Base-by-base conservation (phyloP, 2,113 vertebrate species). In the Semnornis frantzii region DNA sequence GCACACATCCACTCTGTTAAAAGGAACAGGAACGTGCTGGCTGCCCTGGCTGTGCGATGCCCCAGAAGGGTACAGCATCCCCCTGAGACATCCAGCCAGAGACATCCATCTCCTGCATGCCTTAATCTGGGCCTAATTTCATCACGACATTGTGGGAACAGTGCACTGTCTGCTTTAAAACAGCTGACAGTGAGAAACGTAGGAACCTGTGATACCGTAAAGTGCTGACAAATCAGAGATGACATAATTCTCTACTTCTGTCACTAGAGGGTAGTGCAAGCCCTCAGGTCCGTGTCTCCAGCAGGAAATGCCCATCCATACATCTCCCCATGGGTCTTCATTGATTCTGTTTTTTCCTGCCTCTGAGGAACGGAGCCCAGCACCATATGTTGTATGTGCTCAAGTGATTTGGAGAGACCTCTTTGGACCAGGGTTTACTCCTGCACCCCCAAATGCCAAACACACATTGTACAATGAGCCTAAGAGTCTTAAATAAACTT, bases 251-350 rank as follows among this genome's bases (percentile, higher is more conserved):
- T 71, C 75, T 64, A 14, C 59, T 93, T 87, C 65, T 80, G 91
- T 96, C 96, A 90, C 96, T 97, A 97, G 96, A 94, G 97, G 96
- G 93, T 91, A 94, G 82, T 94, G 86, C 68, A 94, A 80, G 86
- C 50, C 80, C 94, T 96, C 77, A n/a, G 37, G 54, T 95, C 83
- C 75, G 39, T 27, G 75, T 62, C 62, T 75, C 24, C 0, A 0
- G 18, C 18, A 54, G 25, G 48, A 64, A 31, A 68, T 81, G 65
- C 33, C 65, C 58, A 37, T 8, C 65, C 50, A 37, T 9, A 15
- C 6, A 19, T 39, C 50, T 76, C 60, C 33, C 50, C 9, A 8
- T 5, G 46, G 39, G 15, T 54, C 60, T 50, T 48, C 65, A 60
- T 2, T 2, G 20, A 50, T 27, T 63, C 34, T 58, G 16, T 31